Base-by-base conservation (phyloP, 2,888 invertebrate genomes). In the Palloptera scutellata region DNA sequence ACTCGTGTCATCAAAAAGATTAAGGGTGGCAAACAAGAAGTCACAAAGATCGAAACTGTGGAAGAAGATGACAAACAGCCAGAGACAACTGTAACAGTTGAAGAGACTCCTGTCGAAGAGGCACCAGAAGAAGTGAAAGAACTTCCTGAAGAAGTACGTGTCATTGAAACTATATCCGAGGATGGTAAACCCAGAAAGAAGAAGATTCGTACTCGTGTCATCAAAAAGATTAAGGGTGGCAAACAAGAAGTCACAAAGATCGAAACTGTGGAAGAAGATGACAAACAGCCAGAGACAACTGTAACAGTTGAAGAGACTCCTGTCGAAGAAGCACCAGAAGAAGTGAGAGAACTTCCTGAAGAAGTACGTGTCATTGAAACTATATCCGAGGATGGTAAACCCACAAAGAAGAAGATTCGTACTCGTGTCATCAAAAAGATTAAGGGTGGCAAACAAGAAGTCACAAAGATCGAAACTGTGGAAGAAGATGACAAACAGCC, bases 201-300 rank as follows among this genome's bases (percentile, higher is more conserved):
- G 70, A 77, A 73, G 72, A 75, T 77, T 1, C 75, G 76, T 8
- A 77, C 76, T 17, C 77, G 77, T 6, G 70, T 76, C 0, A 76
- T 77, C 51, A 77, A 76, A 42, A 77, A 77, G 70, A 61, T 75
- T 13, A 77, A 76, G 68, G 77, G 75, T 41, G 75, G 70, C 67
- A 77, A 76, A 19, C 77, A 77, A 71, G 75, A 77, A 62, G 72
- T 77, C 10, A 77, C 77, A 6, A 77, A 75, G 65, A 77, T 77
- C 11, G 72, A 76, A 64, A 77, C 76, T 5, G 72, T 77, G n/a
- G 77, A 77, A 55, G 77, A 77, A 55, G 76, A 75, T 66, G 76
- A 76, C 40, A 76, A 77, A n/a, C 42, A 58, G 13, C 73, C 77
- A 0, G 72, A 76, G 61, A 74, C 74, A 0, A 74, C 72, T 9